These are phyloP conservation scores for Agriopis leucophaearia DNA, from an alignment of 2,888 invertebrate genomes.

Conservation along the genomic window DNA sequence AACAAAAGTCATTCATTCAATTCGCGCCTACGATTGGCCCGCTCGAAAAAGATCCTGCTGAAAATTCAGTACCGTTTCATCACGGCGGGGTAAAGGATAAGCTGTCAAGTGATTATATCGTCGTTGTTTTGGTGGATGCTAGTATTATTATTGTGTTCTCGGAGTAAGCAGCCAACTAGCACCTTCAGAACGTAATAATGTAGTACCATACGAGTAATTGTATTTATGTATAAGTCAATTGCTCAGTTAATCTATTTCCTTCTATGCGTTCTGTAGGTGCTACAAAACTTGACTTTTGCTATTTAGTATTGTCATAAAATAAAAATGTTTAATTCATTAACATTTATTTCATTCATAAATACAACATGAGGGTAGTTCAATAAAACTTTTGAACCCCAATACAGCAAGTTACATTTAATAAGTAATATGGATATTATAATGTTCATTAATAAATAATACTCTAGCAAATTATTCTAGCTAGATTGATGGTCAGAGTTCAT, in stretches of 20 bases:
- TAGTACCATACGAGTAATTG: neutral
- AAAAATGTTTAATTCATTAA: conserved; percentile 29
- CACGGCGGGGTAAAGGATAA: too few species aligned
- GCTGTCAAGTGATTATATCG: neutral
- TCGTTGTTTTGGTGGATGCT: neutral
- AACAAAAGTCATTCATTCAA: too few species aligned
- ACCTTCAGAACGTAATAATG: neutral
- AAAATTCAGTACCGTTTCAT: too few species aligned
- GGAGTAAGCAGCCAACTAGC: neutral
- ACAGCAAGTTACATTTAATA: conserved; percentile 28
- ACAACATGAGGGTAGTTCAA: conserved; percentile 39
- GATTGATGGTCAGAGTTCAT: neutral
- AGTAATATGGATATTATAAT: neutral
- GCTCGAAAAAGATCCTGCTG: too few species aligned
- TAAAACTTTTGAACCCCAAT: conserved; percentile 25
- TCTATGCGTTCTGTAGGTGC: neutral
- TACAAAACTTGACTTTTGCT: conserved; percentile 1
- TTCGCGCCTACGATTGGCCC: too few species aligned
- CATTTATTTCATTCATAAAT: conserved; percentile 35
- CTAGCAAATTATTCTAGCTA: too few species aligned
- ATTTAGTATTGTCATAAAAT: conserved; percentile 7
- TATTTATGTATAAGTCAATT: conserved; percentile 1
- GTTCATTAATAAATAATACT: neutral
- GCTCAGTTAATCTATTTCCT: neutral
- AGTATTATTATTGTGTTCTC: neutral